Percentiles rank a stretch among this genome's conserved stretches.
Evolutionary conservation across 2,888 invertebrate species (phyloP).

Genomic region (Campaea margaritaria): DNA sequence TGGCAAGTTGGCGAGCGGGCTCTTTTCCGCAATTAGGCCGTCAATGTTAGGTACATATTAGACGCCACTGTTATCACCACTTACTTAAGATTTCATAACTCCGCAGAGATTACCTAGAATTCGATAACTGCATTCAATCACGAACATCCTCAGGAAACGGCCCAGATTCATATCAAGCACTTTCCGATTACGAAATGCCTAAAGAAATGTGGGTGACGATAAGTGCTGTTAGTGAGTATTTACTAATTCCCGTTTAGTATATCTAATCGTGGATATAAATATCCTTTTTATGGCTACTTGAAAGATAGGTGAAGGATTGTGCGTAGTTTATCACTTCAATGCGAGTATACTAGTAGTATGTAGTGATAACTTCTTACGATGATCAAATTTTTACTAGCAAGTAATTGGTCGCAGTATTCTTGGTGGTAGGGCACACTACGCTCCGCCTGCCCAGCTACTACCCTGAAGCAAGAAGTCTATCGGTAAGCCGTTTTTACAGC

Average conservation of each 20-base stretch:
- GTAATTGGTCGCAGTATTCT: no score
- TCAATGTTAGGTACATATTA: no score
- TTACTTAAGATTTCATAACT: slow-evolving; percentile 20
- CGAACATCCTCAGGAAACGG: slow-evolving; percentile 36
- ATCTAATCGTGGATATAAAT: slow-evolving; percentile 20
- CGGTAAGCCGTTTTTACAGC: no score
- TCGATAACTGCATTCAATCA: slow-evolving; percentile 15
- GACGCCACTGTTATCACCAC: slow-evolving; percentile 18
- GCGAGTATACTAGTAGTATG: no score
- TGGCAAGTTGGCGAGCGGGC: no score
- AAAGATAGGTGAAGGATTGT: slow-evolving; percentile 8
- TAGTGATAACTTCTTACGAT: no score
- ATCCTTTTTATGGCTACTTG: slow-evolving; percentile 15
- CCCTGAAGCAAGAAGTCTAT: no score
- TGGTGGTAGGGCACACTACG: no score
- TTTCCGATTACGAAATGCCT: slow-evolving; percentile 32
- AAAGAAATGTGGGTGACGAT: slow-evolving; percentile 27
- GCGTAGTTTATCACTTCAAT: not conserved
- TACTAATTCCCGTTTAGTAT: slow-evolving; percentile 14
- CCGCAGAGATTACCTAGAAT: slow-evolving; percentile 13
- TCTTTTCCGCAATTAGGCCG: no score
- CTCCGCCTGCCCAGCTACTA: no score
- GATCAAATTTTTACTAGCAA: no score
- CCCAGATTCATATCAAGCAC: slow-evolving; percentile 36
- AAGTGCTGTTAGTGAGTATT: slow-evolving; percentile 22